Evolutionary conservation across 2,797 vertebrate species (phyloP), one percentile per base, ranked within the genome.

Genomic region (Sylvilagus floridanus): DNA sequence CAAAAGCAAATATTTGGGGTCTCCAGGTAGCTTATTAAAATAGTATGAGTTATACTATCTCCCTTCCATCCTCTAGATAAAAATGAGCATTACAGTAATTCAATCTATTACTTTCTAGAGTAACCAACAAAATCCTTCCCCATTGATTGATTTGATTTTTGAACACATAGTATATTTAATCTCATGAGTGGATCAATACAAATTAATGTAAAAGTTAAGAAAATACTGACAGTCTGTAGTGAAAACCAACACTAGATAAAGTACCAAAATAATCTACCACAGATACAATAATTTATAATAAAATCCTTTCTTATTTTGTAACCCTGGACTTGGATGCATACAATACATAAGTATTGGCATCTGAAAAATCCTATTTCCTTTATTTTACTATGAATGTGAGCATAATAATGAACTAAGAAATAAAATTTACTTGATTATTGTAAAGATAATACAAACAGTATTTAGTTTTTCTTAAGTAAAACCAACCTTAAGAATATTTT

Each of bases 1-100:
- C 30, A 37, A 73, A 76, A 84, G 4, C 87, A 94, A 75, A 90
- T 78, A 91, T 84, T 42, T 84, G 35, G 21, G 32, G 32, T 88
- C 42, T 92, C 52, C 28, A 79, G 52, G 17, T 87, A 79, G 32
- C 73, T 96, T 60, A 88, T 92, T 94, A 94, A 96, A 93, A 92
- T 94, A 84, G 16, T 65, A 63, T 75, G 14, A 92, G 30, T 87
- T 84, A 73, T 84, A 47, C 19, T 90, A 73, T n/a, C 11, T 92
- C 77, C 21, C 11, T 78, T 84, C n/a, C 10, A 73, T 68, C 75
- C 21, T 90, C 30, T 90, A 52, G 19, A 86, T 94, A 94, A 89
- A 90, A 83, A 83, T 87, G 32, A 79, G 0, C 37, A 90, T 86
- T 73, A 94, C 4, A 57, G 10, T 42, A 94, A 94, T 75, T 87